Percentiles rank a stretch among this genome's conserved stretches.
phyloP scores from a whole-genome alignment of 2,797 vertebrate genomes.

The Menidia menidia region DNA sequence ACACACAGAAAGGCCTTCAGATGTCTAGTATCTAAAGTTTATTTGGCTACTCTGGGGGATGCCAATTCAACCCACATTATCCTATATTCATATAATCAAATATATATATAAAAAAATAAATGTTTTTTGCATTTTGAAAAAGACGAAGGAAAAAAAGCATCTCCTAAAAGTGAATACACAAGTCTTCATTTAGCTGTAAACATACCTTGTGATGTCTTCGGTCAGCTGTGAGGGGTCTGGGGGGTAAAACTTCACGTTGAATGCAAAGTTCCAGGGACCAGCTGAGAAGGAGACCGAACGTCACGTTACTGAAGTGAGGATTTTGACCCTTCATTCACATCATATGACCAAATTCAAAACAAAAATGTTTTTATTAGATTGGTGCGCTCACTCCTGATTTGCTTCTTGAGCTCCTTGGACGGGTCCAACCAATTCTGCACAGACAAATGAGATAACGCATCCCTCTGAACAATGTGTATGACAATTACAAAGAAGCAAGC shows the following conservation, averaged over 20 bases:
- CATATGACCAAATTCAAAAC: background rate
- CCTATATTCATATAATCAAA: too few species aligned
- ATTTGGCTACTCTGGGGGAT: background rate
- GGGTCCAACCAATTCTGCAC: conserved; percentile 97
- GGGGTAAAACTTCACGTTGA: conserved; percentile 99
- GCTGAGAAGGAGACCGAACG: conserved; percentile 73
- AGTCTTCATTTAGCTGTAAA: too few species aligned
- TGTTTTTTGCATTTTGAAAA: background rate
- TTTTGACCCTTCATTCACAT: background rate
- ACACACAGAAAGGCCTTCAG: background rate
- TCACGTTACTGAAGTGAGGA: conserved; percentile 16
- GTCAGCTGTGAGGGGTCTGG: conserved; percentile 94
- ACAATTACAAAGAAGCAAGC: background rate
- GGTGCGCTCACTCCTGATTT: conserved; percentile 91
- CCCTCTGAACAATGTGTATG: background rate
- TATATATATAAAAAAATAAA: too few species aligned
- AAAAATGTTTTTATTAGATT: conserved; percentile 12
- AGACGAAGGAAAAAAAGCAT: background rate
- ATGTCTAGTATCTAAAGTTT: background rate
- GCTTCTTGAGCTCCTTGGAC: conserved; percentile 97
- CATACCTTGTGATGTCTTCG: conserved; percentile 97
- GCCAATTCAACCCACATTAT: too few species aligned
- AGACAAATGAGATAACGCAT: conserved; percentile 50
- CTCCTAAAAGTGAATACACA: too few species aligned
- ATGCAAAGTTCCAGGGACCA: conserved; percentile 95